Conservation (phyloP, 2,797 vertebrate species). For the Tenualosa thibaudeaui region DNA sequence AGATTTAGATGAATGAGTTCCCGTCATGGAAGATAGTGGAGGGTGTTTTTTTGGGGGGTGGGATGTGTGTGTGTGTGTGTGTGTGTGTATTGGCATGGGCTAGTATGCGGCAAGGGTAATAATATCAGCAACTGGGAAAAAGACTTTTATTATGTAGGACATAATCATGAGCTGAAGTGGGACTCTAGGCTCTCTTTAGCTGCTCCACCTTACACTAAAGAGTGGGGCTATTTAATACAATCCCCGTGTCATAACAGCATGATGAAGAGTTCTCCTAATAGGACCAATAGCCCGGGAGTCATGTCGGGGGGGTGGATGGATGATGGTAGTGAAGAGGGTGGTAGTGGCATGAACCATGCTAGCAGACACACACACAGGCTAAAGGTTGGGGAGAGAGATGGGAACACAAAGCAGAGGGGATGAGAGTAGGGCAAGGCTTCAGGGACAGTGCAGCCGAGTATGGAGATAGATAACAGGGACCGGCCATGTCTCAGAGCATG, state of each 20-base stretch:
- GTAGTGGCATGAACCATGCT: background rate
- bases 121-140: slow-evolving; percentile 49
- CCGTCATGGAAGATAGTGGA: slow-evolving; percentile 88
- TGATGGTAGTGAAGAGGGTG: background rate
- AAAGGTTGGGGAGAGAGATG: background rate
- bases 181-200: background rate
- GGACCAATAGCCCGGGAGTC: slow-evolving; percentile 10
- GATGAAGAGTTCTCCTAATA: slow-evolving; percentile 8
- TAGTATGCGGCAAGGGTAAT: slow-evolving; percentile 47
- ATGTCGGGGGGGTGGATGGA: background rate
- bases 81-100: slow-evolving; percentile 18
- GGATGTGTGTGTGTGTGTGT: slow-evolving; percentile 11
- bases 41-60: slow-evolving; percentile 48
- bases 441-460: background rate
- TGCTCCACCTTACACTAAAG: background rate
- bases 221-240: slow-evolving; percentile 4
- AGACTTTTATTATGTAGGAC: slow-evolving; percentile 51
- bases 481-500: background rate
- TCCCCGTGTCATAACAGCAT: background rate
- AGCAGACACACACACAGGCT: background rate
- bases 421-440: background rate
- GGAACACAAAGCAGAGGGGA: background rate
- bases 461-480: background rate
- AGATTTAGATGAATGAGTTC: slow-evolving; percentile 98
- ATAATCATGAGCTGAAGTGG: slow-evolving; percentile 14